Percentiles rank a stretch among this genome's conserved stretches.
These are phyloP conservation scores for Phrynocephalus guinanensis DNA, from an alignment of 2,797 vertebrate genomes.

Conservation along the genomic window DNA sequence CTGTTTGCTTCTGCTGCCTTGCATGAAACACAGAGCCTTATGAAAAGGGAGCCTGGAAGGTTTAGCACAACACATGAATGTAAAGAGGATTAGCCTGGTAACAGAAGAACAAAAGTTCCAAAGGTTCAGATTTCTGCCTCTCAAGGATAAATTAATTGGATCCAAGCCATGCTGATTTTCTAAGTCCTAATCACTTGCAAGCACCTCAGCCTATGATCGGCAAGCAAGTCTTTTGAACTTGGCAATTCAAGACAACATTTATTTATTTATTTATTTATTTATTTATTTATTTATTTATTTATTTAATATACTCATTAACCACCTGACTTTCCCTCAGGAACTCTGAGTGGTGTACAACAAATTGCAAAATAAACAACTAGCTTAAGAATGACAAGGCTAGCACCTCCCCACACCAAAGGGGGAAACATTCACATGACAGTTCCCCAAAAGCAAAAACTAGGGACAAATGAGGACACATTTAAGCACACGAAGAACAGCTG, in stretches of 20 bases:
- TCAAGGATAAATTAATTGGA: slow-evolving; percentile 54
- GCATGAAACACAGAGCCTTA: slow-evolving; percentile 7
- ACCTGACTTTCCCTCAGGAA: too few species aligned
- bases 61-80: slow-evolving; percentile 64
- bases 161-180: not conserved
- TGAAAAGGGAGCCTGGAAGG: slow-evolving; percentile 36
- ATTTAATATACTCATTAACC: too few species aligned
- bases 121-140: slow-evolving; percentile 41
- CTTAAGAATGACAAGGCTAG: not conserved
- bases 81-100: slow-evolving; percentile 71
- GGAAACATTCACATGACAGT: not conserved
- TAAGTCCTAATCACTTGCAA: not conserved
- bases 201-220: not conserved
- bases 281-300: too few species aligned
- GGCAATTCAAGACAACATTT: too few species aligned
- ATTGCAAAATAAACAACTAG: too few species aligned
- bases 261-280: too few species aligned
- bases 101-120: slow-evolving; percentile 46
- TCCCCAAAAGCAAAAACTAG: not conserved
- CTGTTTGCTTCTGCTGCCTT: slow-evolving; percentile 6
- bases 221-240: not conserved
- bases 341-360: too few species aligned
- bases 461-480: not conserved
- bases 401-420: not conserved
- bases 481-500: too few species aligned